Evolutionary conservation across 2,888 invertebrate species (phyloP), one percentile per base, ranked within the genome.

Genomic region (Drosophila sordidula): DNA sequence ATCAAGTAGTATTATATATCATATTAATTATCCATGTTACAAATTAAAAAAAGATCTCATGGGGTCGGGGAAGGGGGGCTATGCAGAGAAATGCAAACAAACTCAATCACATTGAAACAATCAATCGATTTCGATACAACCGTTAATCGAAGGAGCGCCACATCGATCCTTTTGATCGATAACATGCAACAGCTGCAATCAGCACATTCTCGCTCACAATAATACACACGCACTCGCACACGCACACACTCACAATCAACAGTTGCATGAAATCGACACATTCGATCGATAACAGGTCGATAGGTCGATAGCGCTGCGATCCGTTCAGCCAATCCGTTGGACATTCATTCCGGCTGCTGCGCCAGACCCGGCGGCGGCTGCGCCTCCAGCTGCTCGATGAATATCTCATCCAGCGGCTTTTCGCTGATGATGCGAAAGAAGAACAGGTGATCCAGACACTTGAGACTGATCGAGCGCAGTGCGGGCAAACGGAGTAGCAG

Each of bases 391-490:
- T 97, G 95, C 87, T 97, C 96, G 80, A 95, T 94, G 67, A 98
- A 95, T 92, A 97, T 97, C 51, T 95, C 95, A 90, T 97, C 96
- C 90, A 99, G 95, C 75, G 95, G 96, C 67, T 95, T 95, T 84
- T 98, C 97, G 38, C 97, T 97, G 87, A 98, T 96, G 70, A 98
- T 94, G 91, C 97, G 96, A 93, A 97, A 98, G 94, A 97, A 98
- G 94, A 98, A 98, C 77, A 98, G 94, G 93, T 98, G 97, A 92
- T 99, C 98, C 90, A 97, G 94, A 93, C 98, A 98, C 93, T 98
- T 98, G 51, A 99, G 95, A 62, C 97, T 97, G 90, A 98, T 98
- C 75, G 97, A 97, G 67, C 98, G 95, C 47, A 98, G 94, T 25
- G 98, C 97, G 6, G 98, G 98, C 89, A 98, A 93, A 75, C 98